Conservation (phyloP, 2,888 invertebrate genomes). For the Cordylochernes scorpioides region DNA sequence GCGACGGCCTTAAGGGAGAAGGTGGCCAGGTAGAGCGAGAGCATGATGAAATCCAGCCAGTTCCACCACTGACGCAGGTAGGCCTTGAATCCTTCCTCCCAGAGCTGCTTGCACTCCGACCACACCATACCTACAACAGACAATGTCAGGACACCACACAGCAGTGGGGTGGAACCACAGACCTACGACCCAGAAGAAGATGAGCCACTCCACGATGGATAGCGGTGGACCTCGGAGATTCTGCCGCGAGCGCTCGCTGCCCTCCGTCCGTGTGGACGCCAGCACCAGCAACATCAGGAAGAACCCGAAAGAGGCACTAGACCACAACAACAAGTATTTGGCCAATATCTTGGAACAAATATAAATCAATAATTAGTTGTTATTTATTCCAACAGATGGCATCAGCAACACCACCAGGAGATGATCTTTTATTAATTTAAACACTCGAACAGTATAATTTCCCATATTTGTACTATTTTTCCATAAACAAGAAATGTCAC, state of each 20-base stretch:
- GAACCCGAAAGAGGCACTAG: slow-evolving; percentile 28
- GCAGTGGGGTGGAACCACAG: too few species aligned
- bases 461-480: too few species aligned
- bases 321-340: not conserved
- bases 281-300: slow-evolving; percentile 27
- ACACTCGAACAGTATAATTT: too few species aligned
- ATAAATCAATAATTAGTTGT: too few species aligned
- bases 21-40: slow-evolving; percentile 28
- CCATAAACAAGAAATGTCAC: too few species aligned
- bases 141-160: too few species aligned
- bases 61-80: slow-evolving; percentile 31
- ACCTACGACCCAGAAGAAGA: slow-evolving; percentile 29
- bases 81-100: slow-evolving; percentile 27
- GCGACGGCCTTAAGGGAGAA: slow-evolving; percentile 26
- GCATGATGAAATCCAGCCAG: slow-evolving; percentile 31
- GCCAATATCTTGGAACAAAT: too few species aligned
- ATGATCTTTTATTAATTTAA: too few species aligned
- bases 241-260: slow-evolving; percentile 18
- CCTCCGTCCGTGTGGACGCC: slow-evolving; percentile 22
- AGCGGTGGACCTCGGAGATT: slow-evolving; percentile 26
- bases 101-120: slow-evolving; percentile 31
- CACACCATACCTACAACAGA: slow-evolving; percentile 28
- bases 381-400: too few species aligned
- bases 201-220: slow-evolving; percentile 27
- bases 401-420: too few species aligned